Conservation (phyloP, 2,797 vertebrate genomes). For the Enteromius mattozi region DNA sequence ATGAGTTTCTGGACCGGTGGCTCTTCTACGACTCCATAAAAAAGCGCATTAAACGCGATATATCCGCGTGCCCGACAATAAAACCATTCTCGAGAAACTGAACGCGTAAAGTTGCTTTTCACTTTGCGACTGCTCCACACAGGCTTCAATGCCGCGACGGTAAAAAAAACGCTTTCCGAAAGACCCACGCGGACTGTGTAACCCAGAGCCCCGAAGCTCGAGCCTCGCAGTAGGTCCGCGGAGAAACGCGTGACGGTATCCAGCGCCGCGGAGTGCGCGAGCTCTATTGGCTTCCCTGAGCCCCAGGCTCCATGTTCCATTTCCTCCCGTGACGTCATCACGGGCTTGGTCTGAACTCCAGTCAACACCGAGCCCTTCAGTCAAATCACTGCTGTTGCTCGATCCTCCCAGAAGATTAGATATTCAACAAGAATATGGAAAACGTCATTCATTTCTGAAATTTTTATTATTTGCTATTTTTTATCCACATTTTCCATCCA, state of each 20-base stretch:
- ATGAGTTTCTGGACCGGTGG: too few species aligned
- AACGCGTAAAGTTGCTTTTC: constrained; percentile 23
- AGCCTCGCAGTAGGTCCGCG: not conserved
- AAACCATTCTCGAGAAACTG: constrained; percentile 30
- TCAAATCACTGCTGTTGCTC: not conserved
- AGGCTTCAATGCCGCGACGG: not conserved
- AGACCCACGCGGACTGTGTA: not conserved
- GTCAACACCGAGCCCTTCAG: not conserved
- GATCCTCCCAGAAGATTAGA: not conserved
- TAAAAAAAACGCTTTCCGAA: not conserved
- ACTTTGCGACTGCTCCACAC: not conserved
- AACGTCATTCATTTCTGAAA: not conserved
- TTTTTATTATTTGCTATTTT: too few species aligned
- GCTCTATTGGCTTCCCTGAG: constrained; percentile 55
- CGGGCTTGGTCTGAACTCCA: constrained; percentile 11
- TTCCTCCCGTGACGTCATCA: constrained; percentile 64
- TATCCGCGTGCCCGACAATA: constrained; percentile 37
- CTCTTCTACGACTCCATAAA: not conserved
- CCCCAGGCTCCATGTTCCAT: constrained; percentile 66
- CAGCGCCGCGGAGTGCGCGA: constrained; percentile 56
- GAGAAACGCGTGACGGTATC: constrained; percentile 31
- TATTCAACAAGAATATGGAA: not conserved
- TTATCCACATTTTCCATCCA: too few species aligned
- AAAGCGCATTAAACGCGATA: not conserved
- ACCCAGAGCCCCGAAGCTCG: too few species aligned